phyloP scores from a whole-genome alignment of 2,888 invertebrate species.

The Lasioglossum figueresi region DNA sequence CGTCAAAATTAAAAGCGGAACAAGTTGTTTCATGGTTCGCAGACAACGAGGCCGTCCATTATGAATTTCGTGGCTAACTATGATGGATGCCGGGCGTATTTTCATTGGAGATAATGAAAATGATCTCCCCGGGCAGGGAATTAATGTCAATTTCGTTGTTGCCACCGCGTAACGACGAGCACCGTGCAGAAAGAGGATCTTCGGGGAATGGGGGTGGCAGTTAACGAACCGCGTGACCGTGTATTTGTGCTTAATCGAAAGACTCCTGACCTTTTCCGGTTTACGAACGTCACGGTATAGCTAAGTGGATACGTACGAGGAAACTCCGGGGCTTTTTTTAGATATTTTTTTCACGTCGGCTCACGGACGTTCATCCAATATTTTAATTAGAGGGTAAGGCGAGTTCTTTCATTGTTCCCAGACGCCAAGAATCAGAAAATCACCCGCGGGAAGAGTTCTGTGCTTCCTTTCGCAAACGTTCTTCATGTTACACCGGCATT shows the following conservation, averaged over 20 bases:
- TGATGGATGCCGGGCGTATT: not conserved
- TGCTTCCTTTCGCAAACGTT: not conserved
- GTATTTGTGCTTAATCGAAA: slow-evolving; percentile 22
- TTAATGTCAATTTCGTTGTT: slow-evolving; percentile 24
- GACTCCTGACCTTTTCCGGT: slow-evolving; percentile 12
- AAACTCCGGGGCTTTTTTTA: not conserved
- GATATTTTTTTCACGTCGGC: not conserved
- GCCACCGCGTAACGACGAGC: not conserved
- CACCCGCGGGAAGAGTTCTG: not conserved
- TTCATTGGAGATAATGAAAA: slow-evolving; percentile 11
- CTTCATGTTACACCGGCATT: not conserved
- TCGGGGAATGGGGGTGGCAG: not conserved
- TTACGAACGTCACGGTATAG: not conserved
- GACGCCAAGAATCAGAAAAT: not conserved
- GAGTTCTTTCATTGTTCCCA: not conserved
- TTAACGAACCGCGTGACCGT: slow-evolving; percentile 20
- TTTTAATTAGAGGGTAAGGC: not conserved
- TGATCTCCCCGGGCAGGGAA: not conserved
- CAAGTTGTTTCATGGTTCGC: not conserved
- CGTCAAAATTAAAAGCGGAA: not conserved
- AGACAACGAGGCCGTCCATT: not conserved
- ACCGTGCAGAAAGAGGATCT: not conserved
- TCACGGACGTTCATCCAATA: not conserved
- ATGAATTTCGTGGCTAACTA: not conserved
- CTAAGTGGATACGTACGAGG: not conserved